These are phyloP conservation scores for Erebia palarica DNA, from an alignment of 2,888 invertebrate genomes.

Conservation along the genomic window DNA sequence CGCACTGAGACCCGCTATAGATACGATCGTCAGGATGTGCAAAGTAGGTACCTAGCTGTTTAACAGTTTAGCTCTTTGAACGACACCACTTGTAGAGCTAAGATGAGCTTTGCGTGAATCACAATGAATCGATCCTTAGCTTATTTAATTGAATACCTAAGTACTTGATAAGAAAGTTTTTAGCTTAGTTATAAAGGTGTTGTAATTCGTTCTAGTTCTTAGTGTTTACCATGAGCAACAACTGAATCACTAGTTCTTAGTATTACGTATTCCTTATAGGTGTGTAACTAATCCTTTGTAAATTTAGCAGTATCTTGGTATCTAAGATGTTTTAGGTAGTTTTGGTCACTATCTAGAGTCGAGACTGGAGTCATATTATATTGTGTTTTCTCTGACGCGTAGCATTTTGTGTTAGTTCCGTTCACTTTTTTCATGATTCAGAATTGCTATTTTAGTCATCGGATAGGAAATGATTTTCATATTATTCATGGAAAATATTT, in stretches of 20 bases:
- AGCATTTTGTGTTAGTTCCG: neutral
- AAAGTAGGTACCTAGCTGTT: too few species aligned
- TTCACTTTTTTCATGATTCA: slow-evolving; percentile 2
- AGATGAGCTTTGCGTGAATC: too few species aligned
- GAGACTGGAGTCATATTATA: too few species aligned
- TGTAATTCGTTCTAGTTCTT: slow-evolving; percentile 20
- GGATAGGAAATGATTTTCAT: neutral
- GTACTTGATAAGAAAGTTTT: neutral
- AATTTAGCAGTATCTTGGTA: neutral
- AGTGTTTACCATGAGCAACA: slow-evolving; percentile 22
- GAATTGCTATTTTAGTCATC: slow-evolving; percentile 2
- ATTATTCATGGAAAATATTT: neutral
- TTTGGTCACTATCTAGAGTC: slow-evolving; percentile 1
- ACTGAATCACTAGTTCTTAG: slow-evolving; percentile 22
- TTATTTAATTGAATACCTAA: neutral
- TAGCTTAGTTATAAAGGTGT: neutral
- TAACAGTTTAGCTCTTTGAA: too few species aligned
- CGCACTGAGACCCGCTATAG: too few species aligned
- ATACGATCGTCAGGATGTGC: too few species aligned
- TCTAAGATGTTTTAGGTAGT: neutral
- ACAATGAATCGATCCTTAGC: neutral
- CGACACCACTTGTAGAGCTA: too few species aligned
- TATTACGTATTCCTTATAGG: slow-evolving; percentile 9
- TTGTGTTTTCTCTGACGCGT: neutral
- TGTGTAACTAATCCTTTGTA: slow-evolving; percentile 9